Evolutionary conservation across 2,113 vertebrate genomes (phyloP).

Genomic region (Vimba vimba): DNA sequence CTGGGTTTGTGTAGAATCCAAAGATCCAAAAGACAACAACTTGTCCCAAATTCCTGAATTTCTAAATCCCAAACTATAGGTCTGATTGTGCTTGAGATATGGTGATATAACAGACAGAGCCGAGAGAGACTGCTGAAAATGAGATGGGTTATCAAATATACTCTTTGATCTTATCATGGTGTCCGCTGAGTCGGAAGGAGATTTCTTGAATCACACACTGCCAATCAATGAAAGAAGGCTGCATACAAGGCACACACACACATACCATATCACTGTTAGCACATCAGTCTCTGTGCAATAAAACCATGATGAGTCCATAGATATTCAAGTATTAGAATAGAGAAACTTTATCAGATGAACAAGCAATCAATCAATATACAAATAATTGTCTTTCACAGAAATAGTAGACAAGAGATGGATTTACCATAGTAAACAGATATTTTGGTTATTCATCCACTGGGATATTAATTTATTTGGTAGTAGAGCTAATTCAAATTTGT

Average conservation of each 20-base stretch:
- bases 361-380: too few species aligned
- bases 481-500: neutral
- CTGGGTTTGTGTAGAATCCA: constrained; percentile 17
- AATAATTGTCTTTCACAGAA: too few species aligned
- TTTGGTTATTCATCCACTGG: neutral
- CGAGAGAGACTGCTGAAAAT: neutral
- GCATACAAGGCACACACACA: neutral
- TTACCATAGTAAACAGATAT: neutral
- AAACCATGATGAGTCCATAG: too few species aligned
- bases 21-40: neutral
- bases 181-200: neutral
- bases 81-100: neutral
- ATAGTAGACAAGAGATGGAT: neutral
- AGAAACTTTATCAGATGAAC: too few species aligned
- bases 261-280: neutral
- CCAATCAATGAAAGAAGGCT: neutral
- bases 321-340: too few species aligned
- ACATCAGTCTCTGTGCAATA: neutral
- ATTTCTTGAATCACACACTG: neutral
- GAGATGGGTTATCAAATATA: constrained; percentile 25
- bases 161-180: constrained; percentile 38
- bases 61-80: neutral
- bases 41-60: neutral
- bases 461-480: neutral
- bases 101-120: neutral